A percentile compares a stretch with the other conserved stretches of the same genome.
Evolutionary conservation across 2,113 vertebrate species (phyloP).

Genomic region (Anthoscopus minutus): DNA sequence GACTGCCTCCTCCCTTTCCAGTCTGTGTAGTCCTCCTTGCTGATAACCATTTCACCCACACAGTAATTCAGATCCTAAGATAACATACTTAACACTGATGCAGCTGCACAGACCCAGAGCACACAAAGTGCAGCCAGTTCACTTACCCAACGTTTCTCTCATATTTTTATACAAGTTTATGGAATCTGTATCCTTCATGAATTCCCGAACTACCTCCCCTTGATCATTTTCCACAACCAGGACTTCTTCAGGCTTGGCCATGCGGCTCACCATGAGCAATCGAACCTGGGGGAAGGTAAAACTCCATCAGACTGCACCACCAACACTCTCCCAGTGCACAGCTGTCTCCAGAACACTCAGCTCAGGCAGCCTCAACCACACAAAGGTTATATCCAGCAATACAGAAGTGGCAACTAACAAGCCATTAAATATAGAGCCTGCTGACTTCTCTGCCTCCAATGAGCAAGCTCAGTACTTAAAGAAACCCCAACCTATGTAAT

Average conservation of each 20-base stretch:
- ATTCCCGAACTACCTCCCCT: slow-evolving; percentile 96
- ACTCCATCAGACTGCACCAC: background rate
- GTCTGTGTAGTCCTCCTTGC: background rate
- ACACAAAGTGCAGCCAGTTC: background rate
- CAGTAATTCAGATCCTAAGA: background rate
- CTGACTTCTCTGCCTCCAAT: background rate
- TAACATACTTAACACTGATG: background rate
- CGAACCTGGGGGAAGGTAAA: slow-evolving; percentile 78
- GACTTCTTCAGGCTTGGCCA: slow-evolving; percentile 98
- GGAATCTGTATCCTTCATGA: slow-evolving; percentile 99
- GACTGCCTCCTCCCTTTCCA: background rate
- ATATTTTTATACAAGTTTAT: slow-evolving; percentile 99
- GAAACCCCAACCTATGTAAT: rapidly evolving
- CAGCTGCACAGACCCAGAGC: background rate
- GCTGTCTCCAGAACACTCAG: background rate
- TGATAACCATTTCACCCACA: background rate
- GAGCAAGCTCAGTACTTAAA: background rate
- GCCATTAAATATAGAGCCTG: background rate
- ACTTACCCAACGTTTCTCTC: slow-evolving; percentile 95
- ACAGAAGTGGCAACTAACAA: background rate
- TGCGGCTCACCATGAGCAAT: slow-evolving; percentile 95
- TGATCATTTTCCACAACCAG: slow-evolving; percentile 98
- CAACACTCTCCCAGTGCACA: background rate
- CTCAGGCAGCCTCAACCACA: background rate
- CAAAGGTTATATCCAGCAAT: rapidly evolving